phyloP scores from a whole-genome alignment of 2,797 vertebrate species.

The Bufotes viridis region DNA sequence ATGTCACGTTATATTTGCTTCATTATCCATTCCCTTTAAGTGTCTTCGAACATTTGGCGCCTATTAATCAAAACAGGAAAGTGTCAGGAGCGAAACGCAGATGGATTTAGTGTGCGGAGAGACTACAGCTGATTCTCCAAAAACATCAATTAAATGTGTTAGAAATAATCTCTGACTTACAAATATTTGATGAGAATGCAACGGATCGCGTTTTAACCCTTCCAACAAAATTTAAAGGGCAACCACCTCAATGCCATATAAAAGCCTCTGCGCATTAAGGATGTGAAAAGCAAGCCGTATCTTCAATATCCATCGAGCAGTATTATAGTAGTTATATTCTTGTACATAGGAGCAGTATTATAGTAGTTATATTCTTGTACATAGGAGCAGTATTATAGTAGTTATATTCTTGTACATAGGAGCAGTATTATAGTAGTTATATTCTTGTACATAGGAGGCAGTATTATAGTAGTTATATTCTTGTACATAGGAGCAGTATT shows the following conservation, averaged over 20 bases:
- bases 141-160: constrained; percentile 35
- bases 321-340: constrained; percentile 15
- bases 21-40: constrained; percentile 37
- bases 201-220: background rate
- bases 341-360: background rate
- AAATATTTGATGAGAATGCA: background rate
- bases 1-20: constrained; percentile 38
- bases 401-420: background rate
- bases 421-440: background rate
- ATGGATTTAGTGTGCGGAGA: constrained; percentile 28
- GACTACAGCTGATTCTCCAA: constrained; percentile 21
- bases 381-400: background rate
- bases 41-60: constrained; percentile 41
- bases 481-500: background rate
- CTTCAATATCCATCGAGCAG: background rate
- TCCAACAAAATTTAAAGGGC: background rate
- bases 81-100: constrained; percentile 20
- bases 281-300: background rate
- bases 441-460: background rate
- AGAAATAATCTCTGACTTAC: background rate
- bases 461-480: constrained; percentile 1
- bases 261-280: background rate
- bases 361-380: background rate
- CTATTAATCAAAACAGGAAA: constrained; percentile 38
- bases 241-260: background rate